phyloP scores from a whole-genome alignment of 1,140 invertebrate species.

The Papilio machaon region DNA sequence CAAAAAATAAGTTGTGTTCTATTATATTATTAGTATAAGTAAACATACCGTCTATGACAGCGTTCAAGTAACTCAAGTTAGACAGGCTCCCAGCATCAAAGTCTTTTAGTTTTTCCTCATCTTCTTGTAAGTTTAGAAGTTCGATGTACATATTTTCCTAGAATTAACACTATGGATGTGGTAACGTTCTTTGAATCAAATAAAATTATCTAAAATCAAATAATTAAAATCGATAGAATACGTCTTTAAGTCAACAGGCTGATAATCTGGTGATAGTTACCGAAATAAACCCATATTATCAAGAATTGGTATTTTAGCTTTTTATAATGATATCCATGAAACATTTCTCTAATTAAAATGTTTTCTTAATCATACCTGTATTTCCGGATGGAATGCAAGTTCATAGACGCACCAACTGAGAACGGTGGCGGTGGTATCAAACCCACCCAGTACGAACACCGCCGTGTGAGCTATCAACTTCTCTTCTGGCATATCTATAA shows the following conservation, averaged over 20 bases:
- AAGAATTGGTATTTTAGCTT: no score
- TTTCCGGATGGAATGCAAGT: slow-evolving; percentile 52
- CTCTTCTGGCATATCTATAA: slow-evolving; percentile 43
- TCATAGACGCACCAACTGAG: slow-evolving; percentile 50
- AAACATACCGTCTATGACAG: slow-evolving; percentile 10
- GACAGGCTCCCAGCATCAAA: neutral
- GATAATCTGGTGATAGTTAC: neutral
- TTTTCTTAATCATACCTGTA: slow-evolving; percentile 50
- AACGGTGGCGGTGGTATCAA: slow-evolving; percentile 49
- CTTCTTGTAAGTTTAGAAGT: neutral
- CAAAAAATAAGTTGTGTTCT: neutral
- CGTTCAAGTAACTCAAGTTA: neutral
- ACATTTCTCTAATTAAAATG: no score
- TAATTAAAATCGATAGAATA: neutral
- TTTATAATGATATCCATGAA: no score
- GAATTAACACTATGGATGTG: neutral
- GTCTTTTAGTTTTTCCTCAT: neutral
- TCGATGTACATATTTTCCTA: slow-evolving; percentile 10
- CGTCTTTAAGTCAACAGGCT: neutral
- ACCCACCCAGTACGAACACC: slow-evolving; percentile 53
- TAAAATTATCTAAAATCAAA: neutral
- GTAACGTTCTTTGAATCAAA: neutral
- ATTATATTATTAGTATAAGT: neutral
- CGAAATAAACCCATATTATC: neutral
- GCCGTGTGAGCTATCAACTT: slow-evolving; percentile 53